Base-by-base conservation (phyloP, 2,888 invertebrate genomes). In the Caenorhabditis becei region DNA sequence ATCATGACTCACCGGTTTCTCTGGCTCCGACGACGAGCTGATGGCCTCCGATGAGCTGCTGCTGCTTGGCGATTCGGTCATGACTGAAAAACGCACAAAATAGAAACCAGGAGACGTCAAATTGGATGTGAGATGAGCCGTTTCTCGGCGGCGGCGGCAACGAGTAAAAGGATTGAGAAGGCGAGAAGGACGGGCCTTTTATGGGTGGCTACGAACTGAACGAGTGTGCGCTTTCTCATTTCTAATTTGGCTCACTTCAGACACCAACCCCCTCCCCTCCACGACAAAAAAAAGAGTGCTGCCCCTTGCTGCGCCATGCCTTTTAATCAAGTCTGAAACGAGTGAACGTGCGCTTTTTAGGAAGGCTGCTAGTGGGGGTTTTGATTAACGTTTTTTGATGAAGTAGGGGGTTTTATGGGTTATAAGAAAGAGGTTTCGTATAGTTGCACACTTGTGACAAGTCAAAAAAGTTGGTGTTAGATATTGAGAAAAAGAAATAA, bases 321-420 rank as follows among this genome's bases (percentile, higher is more conserved):
- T 56, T 56, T 56, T 56, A 56, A 56, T 56, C 56, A 56, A 56
- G 56, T 56, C 32, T 35, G 56, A 56, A 56, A 56, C 35, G 35
- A 54, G 35, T 5, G 41, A 41, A 41, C 41, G 41, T 14, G 41
- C 41, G 7, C 14, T 41, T 41, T 41, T 11, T 41, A 11, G 14
- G 41, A 4, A 10, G 32, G 32, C 5, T 32, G 32, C 32, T 32
- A 32, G 10, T 10, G 5, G 32, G 32, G 32, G n/a, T n/a, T n/a
- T n/a, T n/a, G n/a, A n/a, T n/a, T n/a, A n/a, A n/a, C n/a, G n/a
- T n/a, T n/a, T n/a, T n/a, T n/a, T n/a, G n/a, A n/a, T n/a, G n/a
- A n/a, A n/a, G n/a, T n/a, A n/a, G n/a, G n/a, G n/a, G n/a, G n/a
- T n/a, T n/a, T n/a, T n/a, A n/a, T n/a, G n/a, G n/a, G n/a, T n/a